Percentiles rank a stretch among this genome's conserved stretches.
Conservation (phyloP, 2,888 invertebrate genomes). For the Epinotia brunnichana region DNA sequence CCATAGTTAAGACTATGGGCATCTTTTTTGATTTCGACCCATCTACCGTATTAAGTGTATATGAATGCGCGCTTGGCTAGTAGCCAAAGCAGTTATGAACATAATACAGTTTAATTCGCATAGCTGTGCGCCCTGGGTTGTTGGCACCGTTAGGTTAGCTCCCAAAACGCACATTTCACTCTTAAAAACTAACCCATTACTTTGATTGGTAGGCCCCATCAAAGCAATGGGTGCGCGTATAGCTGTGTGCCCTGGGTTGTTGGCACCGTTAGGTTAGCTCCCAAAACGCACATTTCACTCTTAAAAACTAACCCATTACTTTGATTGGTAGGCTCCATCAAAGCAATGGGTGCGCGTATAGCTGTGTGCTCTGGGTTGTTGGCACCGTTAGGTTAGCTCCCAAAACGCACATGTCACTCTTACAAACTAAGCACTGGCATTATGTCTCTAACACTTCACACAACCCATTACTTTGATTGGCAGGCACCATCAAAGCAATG, state of each 20-base stretch:
- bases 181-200: not conserved
- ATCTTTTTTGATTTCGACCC: no score
- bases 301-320: slow-evolving; percentile 2
- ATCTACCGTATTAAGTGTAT: not conserved
- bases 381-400: slow-evolving; percentile 27
- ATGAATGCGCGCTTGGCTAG: not conserved
- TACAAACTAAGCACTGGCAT: not conserved
- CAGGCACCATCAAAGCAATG: slow-evolving; percentile 7
- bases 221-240: slow-evolving; percentile 7
- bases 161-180: slow-evolving; percentile 10
- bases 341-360: slow-evolving; percentile 4
- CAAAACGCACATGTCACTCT: slow-evolving; percentile 11
- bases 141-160: slow-evolving; percentile 28
- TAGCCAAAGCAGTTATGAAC: slow-evolving; percentile 1
- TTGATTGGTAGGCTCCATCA: slow-evolving; percentile 11
- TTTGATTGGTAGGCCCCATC: slow-evolving; percentile 11
- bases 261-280: slow-evolving; percentile 29
- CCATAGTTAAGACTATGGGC: no score
- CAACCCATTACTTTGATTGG: slow-evolving; percentile 22
- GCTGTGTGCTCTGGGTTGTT: slow-evolving; percentile 11
- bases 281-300: slow-evolving; percentile 12
- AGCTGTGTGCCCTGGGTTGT: slow-evolving; percentile 7
- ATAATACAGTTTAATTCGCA: not conserved
- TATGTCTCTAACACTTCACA: slow-evolving; percentile 17
- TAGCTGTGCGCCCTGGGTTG: slow-evolving; percentile 2